Percentiles rank a stretch among this genome's conserved stretches.
phyloP scores from a whole-genome alignment of 1,140 invertebrate genomes.

The Melanaphis sacchari region DNA sequence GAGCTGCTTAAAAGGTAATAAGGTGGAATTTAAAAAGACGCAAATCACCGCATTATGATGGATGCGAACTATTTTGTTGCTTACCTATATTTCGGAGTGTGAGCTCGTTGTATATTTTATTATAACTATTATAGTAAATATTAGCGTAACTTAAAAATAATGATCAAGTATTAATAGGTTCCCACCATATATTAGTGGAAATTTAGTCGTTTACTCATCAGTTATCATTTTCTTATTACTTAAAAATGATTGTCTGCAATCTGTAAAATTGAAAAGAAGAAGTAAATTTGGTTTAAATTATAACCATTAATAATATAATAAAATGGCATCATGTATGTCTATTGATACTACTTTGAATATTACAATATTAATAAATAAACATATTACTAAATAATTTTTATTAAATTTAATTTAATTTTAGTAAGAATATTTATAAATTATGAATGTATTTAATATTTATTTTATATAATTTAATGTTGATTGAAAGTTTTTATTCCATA shows the following conservation, averaged over 20 bases:
- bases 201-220: not conserved
- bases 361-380: not conserved
- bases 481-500: not conserved
- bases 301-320: too few relatives aligned
- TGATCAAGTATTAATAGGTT: not conserved
- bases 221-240: not conserved
- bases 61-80: constrained; percentile 27
- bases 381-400: not conserved
- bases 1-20: constrained; percentile 38
- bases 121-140: not conserved
- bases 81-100: not conserved
- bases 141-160: not conserved
- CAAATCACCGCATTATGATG: constrained; percentile 35
- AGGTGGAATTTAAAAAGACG: constrained; percentile 49
- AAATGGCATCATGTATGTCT: too few relatives aligned
- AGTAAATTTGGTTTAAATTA: too few relatives aligned
- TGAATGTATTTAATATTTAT: not conserved
- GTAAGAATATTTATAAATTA: not conserved
- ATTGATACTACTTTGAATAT: not conserved
- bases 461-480: not conserved
- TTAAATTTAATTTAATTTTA: not conserved
- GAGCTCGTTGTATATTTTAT: not conserved
- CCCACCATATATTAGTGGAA: not conserved
- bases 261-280: not conserved
- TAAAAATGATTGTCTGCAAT: not conserved